Conservation (phyloP, 2,113 vertebrate species). For the Phocoena phocoena region DNA sequence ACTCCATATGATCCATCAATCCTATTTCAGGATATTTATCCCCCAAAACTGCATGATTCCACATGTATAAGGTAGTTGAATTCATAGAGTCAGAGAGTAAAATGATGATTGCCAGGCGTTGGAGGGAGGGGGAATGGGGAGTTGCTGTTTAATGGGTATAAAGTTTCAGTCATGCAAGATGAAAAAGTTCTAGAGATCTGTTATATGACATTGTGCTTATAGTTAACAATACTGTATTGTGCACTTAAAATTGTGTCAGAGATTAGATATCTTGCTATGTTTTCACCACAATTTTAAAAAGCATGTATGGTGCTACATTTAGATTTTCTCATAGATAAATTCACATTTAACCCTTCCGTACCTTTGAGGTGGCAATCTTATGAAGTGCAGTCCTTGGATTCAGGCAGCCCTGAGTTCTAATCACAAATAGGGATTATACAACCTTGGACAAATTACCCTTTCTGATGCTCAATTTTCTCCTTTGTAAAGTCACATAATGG, state of each 20-base stretch:
- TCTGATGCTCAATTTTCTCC: background rate
- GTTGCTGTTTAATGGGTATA: background rate
- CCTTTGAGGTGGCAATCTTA: background rate
- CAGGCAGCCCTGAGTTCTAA: background rate
- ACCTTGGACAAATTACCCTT: background rate
- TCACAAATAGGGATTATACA: background rate
- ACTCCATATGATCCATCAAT: background rate
- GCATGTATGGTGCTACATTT: background rate
- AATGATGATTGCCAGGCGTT: background rate
- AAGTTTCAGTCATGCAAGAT: background rate
- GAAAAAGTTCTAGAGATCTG: background rate
- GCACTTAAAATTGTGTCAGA: background rate
- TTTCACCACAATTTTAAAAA: background rate
- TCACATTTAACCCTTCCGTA: background rate
- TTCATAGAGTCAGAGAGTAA: background rate
- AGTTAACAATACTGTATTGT: background rate
- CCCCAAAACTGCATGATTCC: background rate
- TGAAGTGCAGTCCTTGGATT: background rate
- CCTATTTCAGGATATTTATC: background rate
- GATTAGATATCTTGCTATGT: background rate
- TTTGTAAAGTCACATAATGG: background rate
- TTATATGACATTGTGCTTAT: background rate
- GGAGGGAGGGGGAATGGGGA: background rate
- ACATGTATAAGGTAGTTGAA: background rate
- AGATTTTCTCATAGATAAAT: background rate